Evolutionary conservation across 1,140 invertebrate genomes (phyloP), one percentile per base, ranked within the genome.

Genomic region (Philaenus spumarius): DNA sequence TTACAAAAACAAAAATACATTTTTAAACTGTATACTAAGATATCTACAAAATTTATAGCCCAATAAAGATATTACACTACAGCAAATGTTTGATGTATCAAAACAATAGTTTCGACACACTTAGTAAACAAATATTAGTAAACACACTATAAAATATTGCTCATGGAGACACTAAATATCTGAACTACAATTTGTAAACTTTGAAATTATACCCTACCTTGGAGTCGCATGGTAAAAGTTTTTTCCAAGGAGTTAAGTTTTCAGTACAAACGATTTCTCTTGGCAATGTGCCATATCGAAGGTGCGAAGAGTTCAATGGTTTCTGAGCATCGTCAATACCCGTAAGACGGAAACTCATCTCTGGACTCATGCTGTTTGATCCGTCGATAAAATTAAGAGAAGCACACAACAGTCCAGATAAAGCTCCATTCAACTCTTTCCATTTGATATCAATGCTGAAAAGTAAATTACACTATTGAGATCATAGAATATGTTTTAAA

Each of bases 171-270:
- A n/a, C n/a, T n/a, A n/a, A n/a, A n/a, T n/a, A n/a, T n/a, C n/a
- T n/a, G n/a, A n/a, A n/a, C n/a, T n/a, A n/a, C n/a, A n/a, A n/a
- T n/a, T n/a, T n/a, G n/a, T n/a, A n/a, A n/a, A 17, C 3, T 4
- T 4, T 53, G 12, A n/a, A n/a, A n/a, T n/a, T n/a, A n/a, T n/a
- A 30, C 34, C 34, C 58, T 72, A 84, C 80, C 72, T 83, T 87
- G 39, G 87, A 86, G 69, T 89, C 84, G 77, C 96, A 98, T 2
- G 96, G 96, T 30, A 98, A 70, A 1, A 98, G 75, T 73, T 98
- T 98, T 69, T 95, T 96, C 86, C 95, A 98, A 2, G 96, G 96
- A 26, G 96, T 98, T 63, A 99, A 78, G 78, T 99, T 99, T 79
- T 98, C 95, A 17, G 96, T 98, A 70, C 97, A 99, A 7, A 97